Percentiles rank a stretch among this genome's conserved stretches.
Evolutionary conservation across 1,140 invertebrate species (phyloP).

Genomic region (Bombus ignitus): DNA sequence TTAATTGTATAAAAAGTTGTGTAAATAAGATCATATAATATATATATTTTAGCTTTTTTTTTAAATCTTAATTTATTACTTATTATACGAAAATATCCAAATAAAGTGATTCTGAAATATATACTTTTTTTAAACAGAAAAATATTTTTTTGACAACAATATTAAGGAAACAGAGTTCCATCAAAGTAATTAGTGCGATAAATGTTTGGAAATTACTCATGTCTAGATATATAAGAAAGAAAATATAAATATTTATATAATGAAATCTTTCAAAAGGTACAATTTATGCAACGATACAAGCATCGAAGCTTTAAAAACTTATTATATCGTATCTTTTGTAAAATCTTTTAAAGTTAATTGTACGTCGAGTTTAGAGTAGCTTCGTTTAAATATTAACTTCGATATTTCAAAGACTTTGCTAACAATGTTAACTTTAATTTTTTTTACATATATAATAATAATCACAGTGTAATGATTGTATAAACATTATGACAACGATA

Average conservation of each 20-base stretch:
- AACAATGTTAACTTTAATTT: not conserved
- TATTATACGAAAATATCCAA: not conserved
- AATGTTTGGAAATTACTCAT: not conserved
- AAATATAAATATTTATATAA: not conserved
- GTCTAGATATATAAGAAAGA: not conserved
- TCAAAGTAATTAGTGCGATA: not conserved
- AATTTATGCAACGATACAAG: not conserved
- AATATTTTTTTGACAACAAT: not conserved
- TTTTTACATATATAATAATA: not conserved
- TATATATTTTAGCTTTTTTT: not conserved
- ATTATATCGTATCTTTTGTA: not conserved
- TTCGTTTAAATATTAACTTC: not conserved
- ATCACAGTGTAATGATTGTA: not conserved
- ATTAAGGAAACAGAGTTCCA: not conserved
- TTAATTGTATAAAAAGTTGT: not conserved
- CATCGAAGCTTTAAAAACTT: not conserved
- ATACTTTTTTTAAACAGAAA: not conserved
- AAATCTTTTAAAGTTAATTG: not conserved
- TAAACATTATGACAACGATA: not conserved
- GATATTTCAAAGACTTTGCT: not conserved
- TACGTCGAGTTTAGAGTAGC: not conserved
- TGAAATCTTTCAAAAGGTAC: not conserved
- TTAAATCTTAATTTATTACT: conserved; percentile 9
- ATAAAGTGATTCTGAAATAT: conserved; percentile 5
- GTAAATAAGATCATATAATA: not conserved